These are phyloP conservation scores for Ptychodera flava DNA, from an alignment of 35 echinoderm and acorn worm genomes.

Conservation along the genomic window DNA sequence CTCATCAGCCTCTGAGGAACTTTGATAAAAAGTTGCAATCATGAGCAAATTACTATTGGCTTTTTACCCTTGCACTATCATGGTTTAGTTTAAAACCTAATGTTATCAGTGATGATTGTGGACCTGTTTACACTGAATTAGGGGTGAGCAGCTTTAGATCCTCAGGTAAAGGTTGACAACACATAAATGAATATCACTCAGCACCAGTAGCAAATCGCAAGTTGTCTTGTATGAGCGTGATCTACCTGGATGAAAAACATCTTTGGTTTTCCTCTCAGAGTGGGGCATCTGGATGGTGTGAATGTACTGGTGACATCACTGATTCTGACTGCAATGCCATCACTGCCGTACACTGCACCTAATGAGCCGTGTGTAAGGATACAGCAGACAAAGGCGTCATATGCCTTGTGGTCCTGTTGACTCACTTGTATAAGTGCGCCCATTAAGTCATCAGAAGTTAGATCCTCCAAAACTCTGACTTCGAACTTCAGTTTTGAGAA, in stretches of 20 bases:
- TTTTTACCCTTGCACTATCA: no score
- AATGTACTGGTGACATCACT: conserved; percentile 7
- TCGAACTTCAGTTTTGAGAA: conserved; percentile 4
- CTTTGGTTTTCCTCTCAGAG: conserved; percentile 22
- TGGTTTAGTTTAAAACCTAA: no score
- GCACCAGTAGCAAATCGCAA: neutral
- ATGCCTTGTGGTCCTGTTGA: neutral
- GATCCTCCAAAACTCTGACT: neutral
- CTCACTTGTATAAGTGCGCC: conserved; percentile 1
- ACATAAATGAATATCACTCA: no score
- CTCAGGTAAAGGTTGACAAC: no score
- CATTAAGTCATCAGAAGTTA: neutral
- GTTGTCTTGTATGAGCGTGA: neutral
- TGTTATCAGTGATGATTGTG: no score
- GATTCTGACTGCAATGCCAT: conserved; percentile 5
- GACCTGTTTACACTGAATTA: no score
- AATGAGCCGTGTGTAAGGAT: conserved; percentile 16
- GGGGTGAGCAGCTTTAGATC: no score
- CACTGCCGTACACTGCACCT: conserved; percentile 3
- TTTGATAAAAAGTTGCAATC: no score
- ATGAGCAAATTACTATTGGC: no score
- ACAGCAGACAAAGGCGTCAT: conserved; percentile 45
- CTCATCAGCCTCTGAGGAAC: no score
- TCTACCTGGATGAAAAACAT: conserved; percentile 8
- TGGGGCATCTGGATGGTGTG: neutral